These are phyloP conservation scores for Cossypha polioptera DNA, from an alignment of 2,797 vertebrate genomes.

Conservation along the genomic window DNA sequence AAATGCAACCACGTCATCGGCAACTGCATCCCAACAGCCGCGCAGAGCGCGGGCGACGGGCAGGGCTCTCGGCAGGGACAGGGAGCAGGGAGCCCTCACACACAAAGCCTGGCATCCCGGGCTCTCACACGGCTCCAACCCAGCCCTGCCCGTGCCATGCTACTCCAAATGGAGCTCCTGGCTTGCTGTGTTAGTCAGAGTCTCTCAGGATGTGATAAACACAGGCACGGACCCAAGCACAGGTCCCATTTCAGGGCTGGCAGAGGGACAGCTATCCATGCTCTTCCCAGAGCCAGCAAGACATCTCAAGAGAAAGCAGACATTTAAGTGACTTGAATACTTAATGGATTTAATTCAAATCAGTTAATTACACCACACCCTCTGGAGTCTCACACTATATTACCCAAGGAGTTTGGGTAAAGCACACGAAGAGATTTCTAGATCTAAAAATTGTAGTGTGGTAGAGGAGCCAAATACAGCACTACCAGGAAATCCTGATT, in stretches of 20 bases:
- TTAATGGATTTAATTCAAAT: not conserved
- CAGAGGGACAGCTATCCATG: not conserved
- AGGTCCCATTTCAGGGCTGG: not conserved
- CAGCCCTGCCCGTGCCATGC: not conserved
- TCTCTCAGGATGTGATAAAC: not conserved
- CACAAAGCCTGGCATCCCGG: accelerated
- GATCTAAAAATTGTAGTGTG: not conserved
- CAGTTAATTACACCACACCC: not conserved
- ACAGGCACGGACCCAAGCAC: not conserved
- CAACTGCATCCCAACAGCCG: not conserved
- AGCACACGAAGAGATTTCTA: not conserved
- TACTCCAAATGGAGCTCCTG: not conserved
- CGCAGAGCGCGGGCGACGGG: accelerated
- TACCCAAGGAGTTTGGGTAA: not conserved
- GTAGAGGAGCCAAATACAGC: not conserved
- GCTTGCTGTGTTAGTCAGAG: not conserved
- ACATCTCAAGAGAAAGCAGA: not conserved
- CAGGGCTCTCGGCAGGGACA: not conserved
- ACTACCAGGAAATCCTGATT: not conserved
- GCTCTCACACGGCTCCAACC: accelerated
- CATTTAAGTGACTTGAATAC: not conserved
- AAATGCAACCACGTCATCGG: not conserved
- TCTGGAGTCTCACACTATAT: not conserved
- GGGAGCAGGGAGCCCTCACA: not conserved
- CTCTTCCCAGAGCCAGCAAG: not conserved